phyloP scores from a whole-genome alignment of 2,797 vertebrate genomes.

The Pipistrellus nathusii region DNA sequence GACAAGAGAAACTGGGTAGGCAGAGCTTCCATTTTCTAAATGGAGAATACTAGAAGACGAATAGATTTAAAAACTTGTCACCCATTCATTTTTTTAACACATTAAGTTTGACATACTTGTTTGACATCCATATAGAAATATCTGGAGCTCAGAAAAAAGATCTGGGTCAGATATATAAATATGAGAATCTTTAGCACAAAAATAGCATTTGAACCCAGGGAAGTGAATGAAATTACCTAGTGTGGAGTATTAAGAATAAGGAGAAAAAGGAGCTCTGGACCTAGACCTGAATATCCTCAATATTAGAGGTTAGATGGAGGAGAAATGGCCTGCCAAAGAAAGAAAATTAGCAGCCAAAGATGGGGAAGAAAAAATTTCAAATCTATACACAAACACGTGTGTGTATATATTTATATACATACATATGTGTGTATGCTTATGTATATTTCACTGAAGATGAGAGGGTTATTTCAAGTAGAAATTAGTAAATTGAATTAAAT shows the following conservation, averaged over 20 bases:
- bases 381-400: neutral
- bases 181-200: slow-evolving; percentile 50
- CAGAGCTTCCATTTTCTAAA: slow-evolving; percentile 15
- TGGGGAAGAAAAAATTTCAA: neutral
- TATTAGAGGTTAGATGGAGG: neutral
- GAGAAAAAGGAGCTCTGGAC: neutral
- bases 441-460: neutral
- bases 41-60: slow-evolving; percentile 6
- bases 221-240: slow-evolving; percentile 44
- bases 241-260: slow-evolving; percentile 18
- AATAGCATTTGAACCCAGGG: neutral
- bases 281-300: neutral
- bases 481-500: neutral
- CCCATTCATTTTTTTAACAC: slow-evolving; percentile 43
- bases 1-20: neutral
- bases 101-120: neutral
- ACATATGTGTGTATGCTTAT: accelerated
- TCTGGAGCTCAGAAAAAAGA: slow-evolving; percentile 9
- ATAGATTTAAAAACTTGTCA: slow-evolving; percentile 9
- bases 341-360: neutral
- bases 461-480: neutral
- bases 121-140: slow-evolving; percentile 56
- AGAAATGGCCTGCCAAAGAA: neutral
- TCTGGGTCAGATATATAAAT: slow-evolving; percentile 36
- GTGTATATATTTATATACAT: neutral